Evolutionary conservation across 1,140 invertebrate genomes (phyloP).

Genomic region (Arion vulgaris): DNA sequence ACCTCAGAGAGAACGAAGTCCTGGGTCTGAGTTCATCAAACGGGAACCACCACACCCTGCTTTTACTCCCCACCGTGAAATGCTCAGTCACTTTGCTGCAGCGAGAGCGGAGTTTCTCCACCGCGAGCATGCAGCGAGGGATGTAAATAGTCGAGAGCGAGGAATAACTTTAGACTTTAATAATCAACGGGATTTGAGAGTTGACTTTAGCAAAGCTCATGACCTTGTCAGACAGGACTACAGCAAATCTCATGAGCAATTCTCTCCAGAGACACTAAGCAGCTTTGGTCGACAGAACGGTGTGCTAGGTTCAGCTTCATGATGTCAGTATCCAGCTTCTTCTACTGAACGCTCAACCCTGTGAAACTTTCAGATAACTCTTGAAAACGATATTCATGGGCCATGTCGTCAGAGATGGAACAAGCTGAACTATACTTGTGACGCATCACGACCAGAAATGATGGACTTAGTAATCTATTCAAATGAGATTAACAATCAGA

Average conservation of each 20-base stretch:
- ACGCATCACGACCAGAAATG: too few relatives aligned
- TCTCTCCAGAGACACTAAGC: conserved; percentile 14
- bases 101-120: conserved; percentile 34
- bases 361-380: neutral
- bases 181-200: conserved; percentile 8
- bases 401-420: too few relatives aligned
- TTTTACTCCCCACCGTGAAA: conserved; percentile 29
- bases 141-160: neutral
- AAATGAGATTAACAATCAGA: too few relatives aligned
- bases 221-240: conserved; percentile 34
- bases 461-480: too few relatives aligned
- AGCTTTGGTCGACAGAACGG: conserved; percentile 28
- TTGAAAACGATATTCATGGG: neutral
- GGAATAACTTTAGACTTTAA: conserved; percentile 22
- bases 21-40: conserved; percentile 34
- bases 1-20: neutral
- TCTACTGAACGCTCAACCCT: too few relatives aligned
- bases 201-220: conserved; percentile 39
- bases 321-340: conserved; percentile 4
- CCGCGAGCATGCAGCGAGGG: conserved; percentile 27
- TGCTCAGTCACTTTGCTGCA: conserved; percentile 37
- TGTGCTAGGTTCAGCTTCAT: conserved; percentile 35
- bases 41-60: conserved; percentile 27
- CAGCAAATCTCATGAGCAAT: conserved; percentile 22
- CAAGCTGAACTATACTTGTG: too few relatives aligned